Evolutionary conservation across 2,113 vertebrate species (phyloP).

Genomic region (Corythaeola cristata): DNA sequence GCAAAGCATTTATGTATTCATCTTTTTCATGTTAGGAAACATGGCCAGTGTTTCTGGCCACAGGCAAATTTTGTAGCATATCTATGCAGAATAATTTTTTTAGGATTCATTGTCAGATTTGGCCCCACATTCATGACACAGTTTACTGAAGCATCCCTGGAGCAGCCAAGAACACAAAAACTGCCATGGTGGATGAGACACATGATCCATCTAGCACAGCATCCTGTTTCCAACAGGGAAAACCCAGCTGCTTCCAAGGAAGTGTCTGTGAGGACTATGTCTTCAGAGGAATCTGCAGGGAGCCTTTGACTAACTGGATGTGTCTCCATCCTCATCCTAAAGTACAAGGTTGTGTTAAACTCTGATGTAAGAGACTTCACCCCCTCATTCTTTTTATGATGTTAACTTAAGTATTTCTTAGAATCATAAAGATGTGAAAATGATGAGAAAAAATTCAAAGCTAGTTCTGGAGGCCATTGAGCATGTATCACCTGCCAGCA

Average conservation of each 20-base stretch:
- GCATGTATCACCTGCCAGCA: neutral
- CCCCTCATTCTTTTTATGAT: neutral
- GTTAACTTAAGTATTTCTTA: neutral
- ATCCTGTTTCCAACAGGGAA: neutral
- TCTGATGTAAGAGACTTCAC: neutral
- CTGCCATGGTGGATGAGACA: neutral
- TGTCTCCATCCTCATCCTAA: neutral
- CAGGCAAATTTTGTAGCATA: neutral
- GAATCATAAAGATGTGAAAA: neutral
- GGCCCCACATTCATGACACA: neutral
- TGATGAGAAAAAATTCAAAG: neutral
- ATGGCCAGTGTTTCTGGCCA: neutral
- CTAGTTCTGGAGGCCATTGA: neutral
- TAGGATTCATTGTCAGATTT: neutral
- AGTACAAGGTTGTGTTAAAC: neutral
- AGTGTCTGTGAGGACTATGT: neutral
- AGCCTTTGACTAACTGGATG: neutral
- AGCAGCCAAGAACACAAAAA: neutral
- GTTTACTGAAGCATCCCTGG: neutral
- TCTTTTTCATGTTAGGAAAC: neutral
- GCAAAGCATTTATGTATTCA: neutral
- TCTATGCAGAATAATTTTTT: neutral
- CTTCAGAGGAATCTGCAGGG: neutral
- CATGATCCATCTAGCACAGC: slow-evolving; percentile 7
- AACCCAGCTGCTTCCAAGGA: neutral